Percentiles rank a stretch among this genome's conserved stretches.
Evolutionary conservation across 92 coral and sea anemone species (phyloP).

Genomic region (Plumapathes pennacea): DNA sequence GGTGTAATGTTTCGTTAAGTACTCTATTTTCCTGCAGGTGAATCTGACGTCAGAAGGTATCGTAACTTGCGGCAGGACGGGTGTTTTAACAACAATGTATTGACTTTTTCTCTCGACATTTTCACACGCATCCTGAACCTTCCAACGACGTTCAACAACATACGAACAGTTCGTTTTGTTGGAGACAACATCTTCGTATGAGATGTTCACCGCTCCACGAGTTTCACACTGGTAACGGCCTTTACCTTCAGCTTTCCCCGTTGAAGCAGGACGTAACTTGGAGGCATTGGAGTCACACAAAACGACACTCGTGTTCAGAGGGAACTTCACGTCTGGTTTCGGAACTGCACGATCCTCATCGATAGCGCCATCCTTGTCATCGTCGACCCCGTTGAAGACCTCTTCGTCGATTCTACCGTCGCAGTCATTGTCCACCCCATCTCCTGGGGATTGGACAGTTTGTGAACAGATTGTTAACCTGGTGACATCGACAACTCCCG

Average conservation of each 20-base stretch:
- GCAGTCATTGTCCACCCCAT: conserved; percentile 85
- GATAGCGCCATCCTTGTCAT: conserved; percentile 74
- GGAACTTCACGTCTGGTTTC: conserved; percentile 26
- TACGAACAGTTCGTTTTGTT: conserved; percentile 16
- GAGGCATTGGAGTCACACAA: conserved; percentile 20
- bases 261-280: background rate
- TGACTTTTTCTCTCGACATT: conserved; percentile 56
- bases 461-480: conserved; percentile 9
- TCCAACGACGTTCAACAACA: conserved; percentile 61
- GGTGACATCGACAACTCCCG: conserved; percentile 49
- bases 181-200: conserved; percentile 3
- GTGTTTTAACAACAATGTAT: conserved; percentile 36
- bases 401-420: conserved; percentile 87
- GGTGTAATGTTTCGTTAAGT: conserved; percentile 39
- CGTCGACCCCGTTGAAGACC: conserved; percentile 63
- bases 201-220: conserved; percentile 38
- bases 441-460: conserved; percentile 54
- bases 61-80: conserved; percentile 30
- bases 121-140: conserved; percentile 65
- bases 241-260: conserved; percentile 17
- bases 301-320: conserved; percentile 14
- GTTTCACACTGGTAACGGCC: conserved; percentile 56
- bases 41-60: conserved; percentile 50
- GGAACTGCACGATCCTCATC: conserved; percentile 81
- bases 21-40: conserved; percentile 51